These are phyloP conservation scores for Antennarius maculatus DNA, from an alignment of 2,797 vertebrate genomes.

Conservation along the genomic window DNA sequence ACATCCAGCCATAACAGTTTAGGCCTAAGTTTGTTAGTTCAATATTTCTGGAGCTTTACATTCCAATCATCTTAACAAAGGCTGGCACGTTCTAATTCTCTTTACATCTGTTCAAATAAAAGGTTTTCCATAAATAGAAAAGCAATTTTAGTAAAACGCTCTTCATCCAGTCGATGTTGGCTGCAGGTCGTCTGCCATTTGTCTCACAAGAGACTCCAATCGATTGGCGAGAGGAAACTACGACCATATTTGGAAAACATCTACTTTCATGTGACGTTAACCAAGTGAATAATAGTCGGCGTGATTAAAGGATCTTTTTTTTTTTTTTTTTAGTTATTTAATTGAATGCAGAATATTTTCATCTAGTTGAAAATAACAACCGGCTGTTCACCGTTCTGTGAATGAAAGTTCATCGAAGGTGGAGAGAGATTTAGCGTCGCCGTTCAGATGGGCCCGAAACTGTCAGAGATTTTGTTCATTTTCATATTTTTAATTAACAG, in stretches of 20 bases:
- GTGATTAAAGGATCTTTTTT: not conserved
- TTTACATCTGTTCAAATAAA: too few species aligned
- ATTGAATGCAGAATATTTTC: slow-evolving; percentile 11
- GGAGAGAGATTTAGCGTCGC: slow-evolving; percentile 56
- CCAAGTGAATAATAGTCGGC: slow-evolving; percentile 23
- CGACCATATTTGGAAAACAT: not conserved
- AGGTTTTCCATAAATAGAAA: too few species aligned
- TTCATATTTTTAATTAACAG: slow-evolving; percentile 86
- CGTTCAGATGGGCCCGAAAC: slow-evolving; percentile 63
- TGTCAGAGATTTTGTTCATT: slow-evolving; percentile 81
- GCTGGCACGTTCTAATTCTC: too few species aligned
- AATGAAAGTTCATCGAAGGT: slow-evolving; percentile 49
- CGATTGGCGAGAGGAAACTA: slow-evolving; percentile 1
- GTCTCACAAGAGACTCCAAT: slow-evolving; percentile 19
- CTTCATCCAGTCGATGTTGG: too few species aligned
- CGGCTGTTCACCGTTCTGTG: slow-evolving; percentile 41
- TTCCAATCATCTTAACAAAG: too few species aligned
- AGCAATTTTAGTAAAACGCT: too few species aligned
- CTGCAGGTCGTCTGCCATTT: slow-evolving; percentile 38
- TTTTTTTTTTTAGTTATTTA: not conserved
- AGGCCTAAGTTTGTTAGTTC: too few species aligned
- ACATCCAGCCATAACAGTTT: too few species aligned
- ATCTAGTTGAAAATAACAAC: slow-evolving; percentile 1
- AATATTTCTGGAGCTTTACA: too few species aligned
- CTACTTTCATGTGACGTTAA: slow-evolving; percentile 15